Evolutionary conservation across 2,888 invertebrate genomes (phyloP).

Genomic region (Nemotelus pantherinus): DNA sequence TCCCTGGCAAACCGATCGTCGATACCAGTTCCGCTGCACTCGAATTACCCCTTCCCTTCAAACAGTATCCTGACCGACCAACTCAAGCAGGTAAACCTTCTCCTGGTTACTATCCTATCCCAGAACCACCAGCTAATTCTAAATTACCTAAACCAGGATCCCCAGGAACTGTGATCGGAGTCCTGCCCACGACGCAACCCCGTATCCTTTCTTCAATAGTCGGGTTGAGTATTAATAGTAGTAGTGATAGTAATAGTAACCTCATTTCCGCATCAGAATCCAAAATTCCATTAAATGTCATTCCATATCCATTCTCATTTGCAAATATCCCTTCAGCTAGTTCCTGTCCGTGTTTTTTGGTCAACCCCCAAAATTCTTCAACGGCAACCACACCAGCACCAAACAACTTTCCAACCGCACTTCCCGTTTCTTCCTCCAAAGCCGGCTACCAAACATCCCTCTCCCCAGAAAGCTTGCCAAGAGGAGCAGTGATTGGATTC

Average conservation of each 20-base stretch:
- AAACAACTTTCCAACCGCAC: conserved; percentile 50
- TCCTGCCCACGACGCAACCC: conserved; percentile 66
- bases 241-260: conserved; percentile 42
- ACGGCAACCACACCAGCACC: conserved; percentile 58
- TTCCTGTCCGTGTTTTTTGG: conserved; percentile 72
- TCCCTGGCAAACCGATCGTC: conserved; percentile 7
- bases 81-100: conserved; percentile 52
- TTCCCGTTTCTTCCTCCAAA: conserved; percentile 60
- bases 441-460: conserved; percentile 58
- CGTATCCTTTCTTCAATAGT: conserved; percentile 50
- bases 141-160: conserved; percentile 55
- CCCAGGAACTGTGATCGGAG: conserved; percentile 59
- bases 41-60: conserved; percentile 44
- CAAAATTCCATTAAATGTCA: conserved; percentile 52
- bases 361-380: conserved; percentile 66
- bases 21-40: conserved; percentile 51
- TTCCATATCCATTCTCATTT: conserved; percentile 69
- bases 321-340: conserved; percentile 72
- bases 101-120: conserved; percentile 52
- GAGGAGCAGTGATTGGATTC: conserved; percentile 73
- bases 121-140: conserved; percentile 56
- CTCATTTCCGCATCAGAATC: conserved; percentile 28
- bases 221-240: conserved; percentile 56
- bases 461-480: conserved; percentile 65
- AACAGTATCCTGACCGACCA: conserved; percentile 49